phyloP scores from a whole-genome alignment of 2,797 vertebrate genomes.

The Triplophysa bombifrons region DNA sequence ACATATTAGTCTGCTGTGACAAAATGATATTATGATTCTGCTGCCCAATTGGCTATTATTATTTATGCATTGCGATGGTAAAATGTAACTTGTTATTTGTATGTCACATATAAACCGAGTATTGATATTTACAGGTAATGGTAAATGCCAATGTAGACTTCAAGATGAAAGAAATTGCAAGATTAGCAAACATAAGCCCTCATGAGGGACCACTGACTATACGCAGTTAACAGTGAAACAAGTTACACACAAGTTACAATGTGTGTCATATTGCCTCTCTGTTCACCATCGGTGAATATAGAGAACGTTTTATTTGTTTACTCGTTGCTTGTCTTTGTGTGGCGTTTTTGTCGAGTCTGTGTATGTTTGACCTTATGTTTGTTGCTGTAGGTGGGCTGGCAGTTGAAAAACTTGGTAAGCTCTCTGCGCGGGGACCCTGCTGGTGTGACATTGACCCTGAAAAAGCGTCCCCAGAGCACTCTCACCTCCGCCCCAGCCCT shows the following conservation, averaged over 20 bases:
- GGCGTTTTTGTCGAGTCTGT: constrained; percentile 41
- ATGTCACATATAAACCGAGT: background rate
- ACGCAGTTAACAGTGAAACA: background rate
- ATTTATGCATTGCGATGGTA: background rate
- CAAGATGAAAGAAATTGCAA: background rate
- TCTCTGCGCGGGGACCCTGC: constrained; percentile 87
- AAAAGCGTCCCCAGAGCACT: constrained; percentile 91
- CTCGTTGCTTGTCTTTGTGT: constrained; percentile 27
- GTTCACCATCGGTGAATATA: constrained; percentile 1
- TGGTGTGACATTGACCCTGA: constrained; percentile 88
- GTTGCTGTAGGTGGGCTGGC: constrained; percentile 87
- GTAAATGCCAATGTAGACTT: background rate
- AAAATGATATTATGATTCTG: background rate
- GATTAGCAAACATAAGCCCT: constrained; percentile 1
- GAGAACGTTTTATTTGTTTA: background rate
- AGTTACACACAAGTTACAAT: background rate
- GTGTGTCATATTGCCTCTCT: background rate
- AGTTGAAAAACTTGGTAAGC: constrained; percentile 89
- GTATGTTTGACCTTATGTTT: constrained; percentile 47
- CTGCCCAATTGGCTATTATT: background rate
- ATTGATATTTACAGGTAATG: background rate
- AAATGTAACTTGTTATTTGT: no score
- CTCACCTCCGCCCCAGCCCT: constrained; percentile 88
- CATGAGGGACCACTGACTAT: background rate
- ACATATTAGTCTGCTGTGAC: background rate